Evolutionary conservation across 2,888 invertebrate species (phyloP).

Genomic region (Lapara coniferarum): DNA sequence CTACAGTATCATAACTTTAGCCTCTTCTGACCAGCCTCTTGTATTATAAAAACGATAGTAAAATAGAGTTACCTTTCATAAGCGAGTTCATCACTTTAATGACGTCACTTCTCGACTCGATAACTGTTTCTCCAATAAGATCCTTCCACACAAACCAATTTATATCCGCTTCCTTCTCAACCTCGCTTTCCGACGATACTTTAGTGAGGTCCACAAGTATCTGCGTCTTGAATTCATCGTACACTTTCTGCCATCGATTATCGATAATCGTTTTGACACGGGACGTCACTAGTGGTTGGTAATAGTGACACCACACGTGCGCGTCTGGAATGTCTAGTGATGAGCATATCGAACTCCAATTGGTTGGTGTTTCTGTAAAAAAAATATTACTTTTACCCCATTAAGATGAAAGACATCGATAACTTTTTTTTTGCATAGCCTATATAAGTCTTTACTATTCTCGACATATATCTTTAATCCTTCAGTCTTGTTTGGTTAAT

Average conservation of each 20-base stretch:
- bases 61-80: conserved; percentile 67
- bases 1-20: too few relatives aligned
- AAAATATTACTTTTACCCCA: background rate
- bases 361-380: conserved; percentile 79
- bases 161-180: conserved; percentile 85
- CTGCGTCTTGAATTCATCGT: conserved; percentile 67
- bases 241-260: conserved; percentile 68
- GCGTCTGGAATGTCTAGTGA: conserved; percentile 81
- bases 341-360: conserved; percentile 86
- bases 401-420: too few relatives aligned
- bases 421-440: too few relatives aligned
- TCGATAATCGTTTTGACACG: conserved; percentile 86
- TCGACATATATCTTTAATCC: too few relatives aligned
- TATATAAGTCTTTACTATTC: too few relatives aligned
- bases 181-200: conserved; percentile 69
- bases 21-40: too few relatives aligned
- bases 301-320: conserved; percentile 89
- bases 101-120: conserved; percentile 73
- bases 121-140: conserved; percentile 79
- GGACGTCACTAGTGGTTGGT: conserved; percentile 88
- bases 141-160: conserved; percentile 91
- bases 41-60: background rate
- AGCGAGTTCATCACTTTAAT: conserved; percentile 76
- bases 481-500: too few relatives aligned
- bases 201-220: conserved; percentile 69